Conservation (phyloP, 2,113 vertebrate species). For the Ageneiosus marmoratus region DNA sequence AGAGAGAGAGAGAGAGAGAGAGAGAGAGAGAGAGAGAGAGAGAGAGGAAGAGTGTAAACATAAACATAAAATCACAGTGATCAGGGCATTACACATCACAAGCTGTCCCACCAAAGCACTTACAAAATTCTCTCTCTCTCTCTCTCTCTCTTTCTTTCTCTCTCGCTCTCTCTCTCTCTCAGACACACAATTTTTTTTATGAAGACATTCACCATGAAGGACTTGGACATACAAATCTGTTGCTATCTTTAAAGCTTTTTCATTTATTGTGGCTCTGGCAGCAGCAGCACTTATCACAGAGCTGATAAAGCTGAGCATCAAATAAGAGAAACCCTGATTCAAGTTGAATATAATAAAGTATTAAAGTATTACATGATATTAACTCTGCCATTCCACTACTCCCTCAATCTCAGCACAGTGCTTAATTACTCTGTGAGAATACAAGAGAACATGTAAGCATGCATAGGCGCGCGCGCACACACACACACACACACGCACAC, state of each 20-base stretch:
- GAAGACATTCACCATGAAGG: constrained; percentile 75
- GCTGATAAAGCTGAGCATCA: constrained; percentile 85
- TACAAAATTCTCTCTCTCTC: not conserved
- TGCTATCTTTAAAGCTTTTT: constrained; percentile 89
- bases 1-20: constrained; percentile 1
- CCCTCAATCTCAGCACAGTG: constrained; percentile 83
- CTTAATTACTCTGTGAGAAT: constrained; percentile 88
- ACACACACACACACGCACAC: constrained; percentile 20
- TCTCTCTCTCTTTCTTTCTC: not conserved
- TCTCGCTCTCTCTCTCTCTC: not conserved
- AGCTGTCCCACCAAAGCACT: constrained; percentile 13
- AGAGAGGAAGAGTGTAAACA: not conserved
- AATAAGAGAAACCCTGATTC: constrained; percentile 92
- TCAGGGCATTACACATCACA: not conserved
- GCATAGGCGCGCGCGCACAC: constrained; percentile 56
- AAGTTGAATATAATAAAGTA: constrained; percentile 95
- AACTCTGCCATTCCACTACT: constrained; percentile 96
- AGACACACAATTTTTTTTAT: constrained; percentile 65
- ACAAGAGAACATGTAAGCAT: constrained; percentile 65
- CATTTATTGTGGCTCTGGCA: constrained; percentile 61
- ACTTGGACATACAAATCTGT: constrained; percentile 79
- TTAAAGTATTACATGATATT: constrained; percentile 99
- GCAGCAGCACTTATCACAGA: constrained; percentile 86
- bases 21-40: not conserved
- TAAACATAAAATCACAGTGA: constrained; percentile 5